phyloP scores from a whole-genome alignment of 2,888 invertebrate genomes.

The Dynastes hyllus region DNA sequence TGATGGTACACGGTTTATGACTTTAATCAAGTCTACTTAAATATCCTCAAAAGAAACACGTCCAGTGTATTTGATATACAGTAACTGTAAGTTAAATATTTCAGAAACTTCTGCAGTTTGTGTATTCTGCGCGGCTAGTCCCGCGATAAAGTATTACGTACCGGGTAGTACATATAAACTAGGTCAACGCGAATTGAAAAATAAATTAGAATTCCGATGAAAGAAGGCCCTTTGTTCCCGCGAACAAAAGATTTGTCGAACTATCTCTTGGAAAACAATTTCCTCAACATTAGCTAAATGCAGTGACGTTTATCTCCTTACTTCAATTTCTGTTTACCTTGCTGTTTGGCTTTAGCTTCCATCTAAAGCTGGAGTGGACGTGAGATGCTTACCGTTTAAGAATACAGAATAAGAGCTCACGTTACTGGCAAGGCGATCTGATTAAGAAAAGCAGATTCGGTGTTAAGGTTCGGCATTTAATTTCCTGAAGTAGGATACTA shows the following conservation, averaged over 20 bases:
- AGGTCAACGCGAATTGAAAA: constrained; percentile 43
- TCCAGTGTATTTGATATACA: too few species aligned
- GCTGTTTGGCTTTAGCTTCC: constrained; percentile 16
- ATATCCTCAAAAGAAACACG: not conserved
- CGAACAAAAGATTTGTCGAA: constrained; percentile 25
- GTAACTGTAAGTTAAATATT: constrained; percentile 32
- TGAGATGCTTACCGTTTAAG: not conserved
- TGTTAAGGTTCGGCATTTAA: constrained; percentile 13
- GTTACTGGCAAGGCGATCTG: not conserved
- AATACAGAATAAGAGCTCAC: not conserved
- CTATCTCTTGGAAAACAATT: constrained; percentile 35
- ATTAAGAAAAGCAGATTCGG: constrained; percentile 4
- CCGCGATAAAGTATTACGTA: constrained; percentile 17
- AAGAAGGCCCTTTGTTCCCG: constrained; percentile 28
- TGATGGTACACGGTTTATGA: too few species aligned
- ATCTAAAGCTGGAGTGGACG: not conserved
- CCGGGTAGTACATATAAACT: constrained; percentile 15
- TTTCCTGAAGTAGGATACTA: not conserved
- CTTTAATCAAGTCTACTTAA: too few species aligned
- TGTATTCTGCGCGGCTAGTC: not conserved
- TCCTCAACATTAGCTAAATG: constrained; percentile 26
- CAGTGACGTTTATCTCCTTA: constrained; percentile 36
- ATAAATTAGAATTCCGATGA: constrained; percentile 39
- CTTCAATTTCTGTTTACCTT: constrained; percentile 25
- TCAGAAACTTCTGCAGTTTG: constrained; percentile 8